Base-by-base conservation (phyloP, 2,888 invertebrate genomes). In the Pandemis cinnamomeana region DNA sequence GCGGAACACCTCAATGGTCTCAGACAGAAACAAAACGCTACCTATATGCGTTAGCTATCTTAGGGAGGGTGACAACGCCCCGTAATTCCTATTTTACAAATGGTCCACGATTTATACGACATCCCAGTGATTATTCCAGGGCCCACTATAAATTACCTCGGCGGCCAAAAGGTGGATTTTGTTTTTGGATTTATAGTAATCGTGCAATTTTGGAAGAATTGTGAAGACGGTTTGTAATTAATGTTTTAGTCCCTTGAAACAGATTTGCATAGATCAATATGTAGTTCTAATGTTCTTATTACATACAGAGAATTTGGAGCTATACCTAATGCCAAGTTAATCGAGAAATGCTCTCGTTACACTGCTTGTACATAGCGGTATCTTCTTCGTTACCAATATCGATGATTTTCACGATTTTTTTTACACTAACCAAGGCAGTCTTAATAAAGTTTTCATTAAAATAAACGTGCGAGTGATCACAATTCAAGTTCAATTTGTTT, bases 1-100 rank as follows among this genome's bases (percentile, higher is more conserved):
- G 46, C 58, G 64, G 48, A 42, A 60, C 27, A 60, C 60, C 46
- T 61, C 74, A 63, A 15, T 68, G 55, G 42, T 20, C n/a, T 55
- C 13, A 13, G 51, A 58, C 58, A 61, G 61, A 71, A 44, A 61
- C 67, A 74, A 36, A 66, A 10, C 15, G 36, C 41, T 61, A 61
- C 61, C 13, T 67, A 55, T 55, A 61, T 64, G 63, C 48, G 62
- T 70, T 62, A 66, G 74, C 66, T 74, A 74, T 77, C 75, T 73
- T 48, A 27, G 71, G n/a, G 80, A 81, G 86, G 88, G 88, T 84
- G 91, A 91, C 91, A 90, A 87, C 86, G 82, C 80, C 84, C 82
- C 89, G 91, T 92, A 91, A 93, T 93, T 89, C 92, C 90, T 91
- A 93, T 93, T 94, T 92, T 91, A 93, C 93, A 93, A 94, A 93